phyloP scores from a whole-genome alignment of 2,797 vertebrate genomes.

The Gymnothorax reevesii region DNA sequence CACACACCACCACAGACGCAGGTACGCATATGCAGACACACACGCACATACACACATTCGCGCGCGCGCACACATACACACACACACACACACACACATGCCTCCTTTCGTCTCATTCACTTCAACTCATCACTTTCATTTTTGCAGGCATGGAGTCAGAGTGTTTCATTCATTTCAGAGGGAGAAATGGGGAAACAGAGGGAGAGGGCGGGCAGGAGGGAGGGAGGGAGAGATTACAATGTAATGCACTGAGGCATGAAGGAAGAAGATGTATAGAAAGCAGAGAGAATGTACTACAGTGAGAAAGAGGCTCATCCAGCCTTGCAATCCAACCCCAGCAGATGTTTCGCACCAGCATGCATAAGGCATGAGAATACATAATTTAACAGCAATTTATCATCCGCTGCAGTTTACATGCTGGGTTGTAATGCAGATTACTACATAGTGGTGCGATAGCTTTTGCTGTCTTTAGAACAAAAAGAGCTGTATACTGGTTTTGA shows the following conservation, averaged over 20 bases:
- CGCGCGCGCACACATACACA: too few species aligned
- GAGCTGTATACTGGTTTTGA: not conserved
- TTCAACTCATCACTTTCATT: conserved; percentile 13
- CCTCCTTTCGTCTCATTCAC: not conserved
- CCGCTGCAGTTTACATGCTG: not conserved
- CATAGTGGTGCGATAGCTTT: not conserved
- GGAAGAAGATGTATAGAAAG: conserved; percentile 8
- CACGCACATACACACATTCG: not conserved
- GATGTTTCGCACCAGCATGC: conserved; percentile 14
- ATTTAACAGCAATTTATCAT: conserved; percentile 10
- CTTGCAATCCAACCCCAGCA: not conserved
- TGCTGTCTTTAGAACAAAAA: too few species aligned
- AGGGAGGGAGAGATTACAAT: not conserved
- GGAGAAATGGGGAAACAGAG: not conserved
- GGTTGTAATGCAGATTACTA: not conserved
- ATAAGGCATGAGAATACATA: conserved; percentile 13
- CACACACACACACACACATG: not conserved
- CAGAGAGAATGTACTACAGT: not conserved
- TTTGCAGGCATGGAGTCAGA: conserved; percentile 12
- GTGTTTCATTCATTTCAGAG: conserved; percentile 14
- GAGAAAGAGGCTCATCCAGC: not conserved
- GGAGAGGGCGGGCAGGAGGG: not conserved
- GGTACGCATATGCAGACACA: not conserved
- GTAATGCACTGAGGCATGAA: conserved; percentile 19
- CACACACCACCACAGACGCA: not conserved